A percentile compares a stretch with the other conserved stretches of the same genome.
Conservation (phyloP, 2,888 invertebrate genomes). For the Orchesellides sinensis region DNA sequence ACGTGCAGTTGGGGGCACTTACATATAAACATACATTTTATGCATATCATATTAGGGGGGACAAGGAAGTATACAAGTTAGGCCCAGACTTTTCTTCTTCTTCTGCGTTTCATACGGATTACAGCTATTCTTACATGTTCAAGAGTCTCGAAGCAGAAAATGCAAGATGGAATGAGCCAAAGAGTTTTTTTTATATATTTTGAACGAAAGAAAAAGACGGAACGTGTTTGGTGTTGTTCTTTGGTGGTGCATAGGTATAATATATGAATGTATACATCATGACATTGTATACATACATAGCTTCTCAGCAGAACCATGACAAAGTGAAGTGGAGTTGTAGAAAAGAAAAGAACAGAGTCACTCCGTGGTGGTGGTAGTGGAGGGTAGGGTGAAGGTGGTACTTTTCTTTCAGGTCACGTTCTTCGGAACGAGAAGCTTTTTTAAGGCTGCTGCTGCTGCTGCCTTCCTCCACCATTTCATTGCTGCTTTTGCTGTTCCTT, state of each 20-base stretch:
- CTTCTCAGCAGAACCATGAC: neutral
- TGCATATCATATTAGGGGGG: slow-evolving; percentile 55
- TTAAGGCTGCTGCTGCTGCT: slow-evolving; percentile 67
- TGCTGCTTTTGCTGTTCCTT: slow-evolving; percentile 32
- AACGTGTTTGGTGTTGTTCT: slow-evolving; percentile 64
- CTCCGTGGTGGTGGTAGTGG: slow-evolving; percentile 29
- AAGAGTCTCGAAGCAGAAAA: neutral
- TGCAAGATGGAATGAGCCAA: slow-evolving; percentile 17
- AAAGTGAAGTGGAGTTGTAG: slow-evolving; percentile 15
- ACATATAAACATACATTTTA: slow-evolving; percentile 7
- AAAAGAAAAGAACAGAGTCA: neutral
- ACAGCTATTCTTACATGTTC: neutral
- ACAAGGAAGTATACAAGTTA: slow-evolving; percentile 2
- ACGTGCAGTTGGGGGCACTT: too few relatives aligned
- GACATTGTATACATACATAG: slow-evolving; percentile 13
- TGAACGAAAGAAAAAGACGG: slow-evolving; percentile 53
- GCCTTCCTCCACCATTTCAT: slow-evolving; percentile 13
- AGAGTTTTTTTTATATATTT: slow-evolving; percentile 3
- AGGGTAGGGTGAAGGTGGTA: slow-evolving; percentile 70
- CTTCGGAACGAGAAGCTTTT: slow-evolving; percentile 72
- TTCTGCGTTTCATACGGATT: slow-evolving; percentile 10
- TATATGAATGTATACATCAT: neutral
- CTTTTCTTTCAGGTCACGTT: slow-evolving; percentile 75
- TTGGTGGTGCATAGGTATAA: slow-evolving; percentile 19
- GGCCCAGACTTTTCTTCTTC: slow-evolving; percentile 10